A percentile compares a stretch with the other conserved stretches of the same genome.
Evolutionary conservation across 2,888 invertebrate species (phyloP).

Genomic region (Lasioglossum vierecki): DNA sequence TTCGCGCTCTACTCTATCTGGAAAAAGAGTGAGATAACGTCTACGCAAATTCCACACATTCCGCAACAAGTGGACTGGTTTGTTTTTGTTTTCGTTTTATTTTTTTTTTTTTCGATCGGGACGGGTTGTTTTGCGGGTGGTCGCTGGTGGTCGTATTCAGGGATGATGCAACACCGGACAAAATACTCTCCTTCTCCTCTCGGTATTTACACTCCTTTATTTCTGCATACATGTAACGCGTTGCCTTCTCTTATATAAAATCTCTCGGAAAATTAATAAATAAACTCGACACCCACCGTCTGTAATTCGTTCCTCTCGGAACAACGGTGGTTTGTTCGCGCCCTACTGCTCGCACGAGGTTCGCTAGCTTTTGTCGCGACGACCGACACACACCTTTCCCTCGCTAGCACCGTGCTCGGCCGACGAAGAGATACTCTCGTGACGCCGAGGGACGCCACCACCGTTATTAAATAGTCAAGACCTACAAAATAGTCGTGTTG

Average conservation of each 20-base stretch:
- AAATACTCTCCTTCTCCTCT: conserved; percentile 57
- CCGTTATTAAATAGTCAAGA: not conserved
- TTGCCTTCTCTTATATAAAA: conserved; percentile 70
- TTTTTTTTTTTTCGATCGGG: not conserved
- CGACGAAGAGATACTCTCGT: not conserved
- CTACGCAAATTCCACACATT: conserved; percentile 40
- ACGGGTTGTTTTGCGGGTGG: not conserved
- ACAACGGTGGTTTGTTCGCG: not conserved
- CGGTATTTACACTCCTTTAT: conserved; percentile 78
- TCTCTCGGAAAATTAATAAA: conserved; percentile 74
- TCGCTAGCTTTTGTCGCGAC: not conserved
- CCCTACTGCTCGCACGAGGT: not conserved
- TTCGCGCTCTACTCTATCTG: conserved; percentile 73
- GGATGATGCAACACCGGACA: conserved; percentile 50
- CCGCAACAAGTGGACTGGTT: not conserved
- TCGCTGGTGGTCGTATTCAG: conserved; percentile 1
- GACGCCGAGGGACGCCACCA: not conserved
- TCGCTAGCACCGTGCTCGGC: not conserved
- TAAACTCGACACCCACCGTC: conserved; percentile 53
- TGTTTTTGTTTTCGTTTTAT: too few relatives aligned
- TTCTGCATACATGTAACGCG: conserved; percentile 76
- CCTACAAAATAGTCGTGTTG: not conserved
- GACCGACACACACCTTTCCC: not conserved
- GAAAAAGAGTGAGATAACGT: conserved; percentile 65
- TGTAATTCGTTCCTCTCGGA: not conserved